phyloP scores from a whole-genome alignment of 2,888 invertebrate genomes.

The Malthinus seriepunctatus region DNA sequence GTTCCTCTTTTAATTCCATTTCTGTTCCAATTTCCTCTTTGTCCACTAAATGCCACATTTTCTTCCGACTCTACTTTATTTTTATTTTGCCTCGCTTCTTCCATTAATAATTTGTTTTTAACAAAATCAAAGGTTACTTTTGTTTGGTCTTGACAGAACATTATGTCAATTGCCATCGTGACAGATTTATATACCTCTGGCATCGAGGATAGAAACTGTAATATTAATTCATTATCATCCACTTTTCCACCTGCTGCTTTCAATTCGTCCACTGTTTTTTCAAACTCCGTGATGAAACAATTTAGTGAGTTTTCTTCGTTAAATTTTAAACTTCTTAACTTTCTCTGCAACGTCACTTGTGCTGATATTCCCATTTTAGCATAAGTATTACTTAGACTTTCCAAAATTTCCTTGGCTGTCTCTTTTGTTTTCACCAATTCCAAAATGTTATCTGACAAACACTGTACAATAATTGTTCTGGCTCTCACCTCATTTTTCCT shows the following conservation, averaged over 20 bases:
- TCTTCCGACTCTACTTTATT: neutral
- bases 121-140: slow-evolving; percentile 24
- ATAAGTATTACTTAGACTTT: neutral
- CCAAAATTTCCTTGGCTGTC: slow-evolving; percentile 32
- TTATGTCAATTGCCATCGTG: slow-evolving; percentile 28
- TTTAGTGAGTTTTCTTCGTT: neutral
- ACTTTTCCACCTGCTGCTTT: slow-evolving; percentile 25
- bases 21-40: neutral
- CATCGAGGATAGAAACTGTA: slow-evolving; percentile 27
- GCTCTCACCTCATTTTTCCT: slow-evolving; percentile 29
- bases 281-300: slow-evolving; percentile 15
- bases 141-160: slow-evolving; percentile 14
- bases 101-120: slow-evolving; percentile 23
- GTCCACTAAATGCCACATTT: slow-evolving; percentile 8
- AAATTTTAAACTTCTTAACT: neutral
- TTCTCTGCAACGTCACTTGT: neutral
- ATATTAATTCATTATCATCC: slow-evolving; percentile 20
- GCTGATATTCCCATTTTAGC: slow-evolving; percentile 7
- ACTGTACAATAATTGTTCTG: slow-evolving; percentile 29
- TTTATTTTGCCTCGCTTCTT: slow-evolving; percentile 16
- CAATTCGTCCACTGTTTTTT: slow-evolving; percentile 22
- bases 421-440: slow-evolving; percentile 30
- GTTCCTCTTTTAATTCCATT: neutral
- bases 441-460: slow-evolving; percentile 29
- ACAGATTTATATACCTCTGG: slow-evolving; percentile 24